Evolutionary conservation across 2,113 vertebrate species (phyloP), one percentile per base, ranked within the genome.

Genomic region (Oxyura jamaicensis): DNA sequence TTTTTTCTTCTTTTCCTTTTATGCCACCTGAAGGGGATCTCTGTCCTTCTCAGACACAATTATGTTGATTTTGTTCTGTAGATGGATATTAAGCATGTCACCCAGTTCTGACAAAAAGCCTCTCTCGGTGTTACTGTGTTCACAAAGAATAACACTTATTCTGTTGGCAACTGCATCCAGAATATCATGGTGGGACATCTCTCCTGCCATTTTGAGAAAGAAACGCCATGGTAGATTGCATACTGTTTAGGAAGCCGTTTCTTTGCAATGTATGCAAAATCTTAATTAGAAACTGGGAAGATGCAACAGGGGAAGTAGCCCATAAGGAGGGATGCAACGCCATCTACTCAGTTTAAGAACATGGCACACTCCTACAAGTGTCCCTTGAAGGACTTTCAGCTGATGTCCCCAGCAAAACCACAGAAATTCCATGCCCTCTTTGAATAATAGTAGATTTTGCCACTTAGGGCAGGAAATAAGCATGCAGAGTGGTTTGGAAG

Each of bases 111-210:
- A 80, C 93, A 99, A 98, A 94, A 99, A 99, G n/a, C 99, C 99
- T 59, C 99, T 98, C 95, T 99, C 99, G 1, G 98, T 99, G 98
- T 99, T 99, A 96, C 99, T 99, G 67, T 99, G 99, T 55, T 99
- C 99, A 73, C 99, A 99, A 72, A 99, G 98, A 95, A 99, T 97
- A 87, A 99, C 98, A 20, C 96, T 99, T 74, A 98, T 98, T 73
- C 99, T 99, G 13, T 93, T 98, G 46, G 98, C 98, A 41, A 96
- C 98, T 7, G 98, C 99, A 91, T 99, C 98, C 96, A 99, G 97
- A 69, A 99, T 96, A 9, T 99, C 98, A 7, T 99, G 99, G 93
- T 99, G 99, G 62, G 99, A 99, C 99, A 99, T 99, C 95, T 99
- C 99, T 79, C 99, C 99, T 99, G 97, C 42, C 66, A 71, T 81